These are phyloP conservation scores for Megalurothrips usitatus DNA, from an alignment of 2,888 invertebrate species.

Conservation along the genomic window DNA sequence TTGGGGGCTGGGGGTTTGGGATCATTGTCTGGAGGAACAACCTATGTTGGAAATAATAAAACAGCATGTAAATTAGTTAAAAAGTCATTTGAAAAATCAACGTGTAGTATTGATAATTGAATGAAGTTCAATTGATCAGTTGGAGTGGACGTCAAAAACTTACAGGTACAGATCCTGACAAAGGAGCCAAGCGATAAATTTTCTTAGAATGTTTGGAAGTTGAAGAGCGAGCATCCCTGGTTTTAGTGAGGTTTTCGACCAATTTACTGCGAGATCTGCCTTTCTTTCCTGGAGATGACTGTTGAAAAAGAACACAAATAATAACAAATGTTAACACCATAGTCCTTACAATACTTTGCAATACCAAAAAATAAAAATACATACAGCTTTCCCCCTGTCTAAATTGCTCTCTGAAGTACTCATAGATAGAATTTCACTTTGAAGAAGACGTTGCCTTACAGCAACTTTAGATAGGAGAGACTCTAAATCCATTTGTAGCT, in stretches of 20 bases:
- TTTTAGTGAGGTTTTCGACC: slow-evolving; percentile 1
- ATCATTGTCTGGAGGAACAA: slow-evolving; percentile 13
- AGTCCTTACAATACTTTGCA: neutral
- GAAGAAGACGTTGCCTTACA: neutral
- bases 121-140: no score
- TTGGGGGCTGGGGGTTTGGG: slow-evolving; percentile 63
- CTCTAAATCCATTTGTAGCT: slow-evolving; percentile 16
- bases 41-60: neutral
- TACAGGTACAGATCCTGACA: neutral
- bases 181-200: neutral
- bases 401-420: neutral
- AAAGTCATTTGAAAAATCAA: neutral
- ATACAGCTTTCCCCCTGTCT: slow-evolving; percentile 17
- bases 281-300: slow-evolving; percentile 53
- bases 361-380: neutral
- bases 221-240: neutral
- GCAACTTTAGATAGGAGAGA: slow-evolving; percentile 12
- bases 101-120: no score
- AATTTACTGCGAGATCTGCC: slow-evolving; percentile 53
- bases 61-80: no score
- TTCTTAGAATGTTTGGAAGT: slow-evolving; percentile 9
- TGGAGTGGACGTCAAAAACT: neutral
- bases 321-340: neutral
- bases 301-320: neutral
- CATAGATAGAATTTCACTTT: neutral